These are phyloP conservation scores for Eupeodes latifasciatus DNA, from an alignment of 2,888 invertebrate genomes.

Conservation along the genomic window DNA sequence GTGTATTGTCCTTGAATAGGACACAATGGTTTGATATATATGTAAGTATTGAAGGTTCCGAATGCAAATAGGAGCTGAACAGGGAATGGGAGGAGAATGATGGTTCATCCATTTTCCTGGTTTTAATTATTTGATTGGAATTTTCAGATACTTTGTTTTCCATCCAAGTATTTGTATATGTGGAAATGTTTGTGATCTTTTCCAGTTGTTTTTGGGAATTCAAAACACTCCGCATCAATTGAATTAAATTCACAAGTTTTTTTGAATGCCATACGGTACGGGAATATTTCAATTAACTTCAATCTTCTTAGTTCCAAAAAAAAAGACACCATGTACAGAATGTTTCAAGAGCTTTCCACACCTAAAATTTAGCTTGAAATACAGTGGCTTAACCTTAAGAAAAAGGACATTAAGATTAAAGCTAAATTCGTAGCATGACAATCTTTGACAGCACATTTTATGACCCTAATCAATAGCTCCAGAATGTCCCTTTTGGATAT, in stretches of 20 bases:
- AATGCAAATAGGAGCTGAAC: background rate
- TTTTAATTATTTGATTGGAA: slow-evolving; percentile 73
- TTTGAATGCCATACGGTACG: too few relatives aligned
- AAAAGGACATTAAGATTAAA: too few relatives aligned
- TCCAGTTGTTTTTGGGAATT: background rate
- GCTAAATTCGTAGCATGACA: too few relatives aligned
- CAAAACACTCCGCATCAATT: background rate
- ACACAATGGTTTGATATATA: background rate
- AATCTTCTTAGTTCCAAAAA: too few relatives aligned
- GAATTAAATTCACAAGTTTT: too few relatives aligned
- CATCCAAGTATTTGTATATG: slow-evolving; percentile 2
- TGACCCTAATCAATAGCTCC: background rate
- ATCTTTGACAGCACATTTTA: background rate
- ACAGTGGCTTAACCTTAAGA: too few relatives aligned
- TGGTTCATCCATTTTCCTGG: slow-evolving; percentile 36
- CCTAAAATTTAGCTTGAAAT: too few relatives aligned
- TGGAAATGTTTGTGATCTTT: background rate
- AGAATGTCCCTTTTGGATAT: background rate
- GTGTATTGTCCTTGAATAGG: slow-evolving; percentile 52
- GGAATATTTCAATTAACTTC: too few relatives aligned
- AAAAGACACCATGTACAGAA: too few relatives aligned
- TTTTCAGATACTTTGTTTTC: slow-evolving; percentile 65
- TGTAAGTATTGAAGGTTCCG: background rate
- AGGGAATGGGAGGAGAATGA: slow-evolving; percentile 12
- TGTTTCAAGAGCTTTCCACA: too few relatives aligned